Percentiles rank a stretch among this genome's conserved stretches.
phyloP scores from a whole-genome alignment of 2,797 vertebrate species.

The Columba guinea region DNA sequence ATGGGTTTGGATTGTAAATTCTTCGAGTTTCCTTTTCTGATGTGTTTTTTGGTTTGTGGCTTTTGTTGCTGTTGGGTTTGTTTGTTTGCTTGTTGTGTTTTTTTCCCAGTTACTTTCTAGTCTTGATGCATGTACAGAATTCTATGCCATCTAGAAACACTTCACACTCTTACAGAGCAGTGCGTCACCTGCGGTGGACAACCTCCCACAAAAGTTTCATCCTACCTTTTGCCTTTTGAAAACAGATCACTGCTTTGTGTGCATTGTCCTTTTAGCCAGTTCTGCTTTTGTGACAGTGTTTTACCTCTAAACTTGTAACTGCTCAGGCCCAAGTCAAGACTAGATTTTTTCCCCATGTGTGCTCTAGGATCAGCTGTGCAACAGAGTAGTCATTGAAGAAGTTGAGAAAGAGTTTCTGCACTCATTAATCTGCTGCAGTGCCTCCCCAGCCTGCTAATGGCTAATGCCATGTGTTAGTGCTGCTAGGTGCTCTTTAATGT shows the following conservation, averaged over 20 bases:
- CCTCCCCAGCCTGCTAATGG: background rate
- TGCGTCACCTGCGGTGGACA: background rate
- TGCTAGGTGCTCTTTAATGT: rapidly evolving
- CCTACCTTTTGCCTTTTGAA: background rate
- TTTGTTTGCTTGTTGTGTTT: too few relatives aligned
- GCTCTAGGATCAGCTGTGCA: background rate
- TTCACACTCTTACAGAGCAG: background rate
- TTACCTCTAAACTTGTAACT: background rate
- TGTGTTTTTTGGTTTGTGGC: too few relatives aligned
- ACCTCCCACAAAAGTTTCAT: background rate
- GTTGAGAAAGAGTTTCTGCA: background rate
- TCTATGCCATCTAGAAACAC: rapidly evolving
- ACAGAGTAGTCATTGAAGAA: background rate
- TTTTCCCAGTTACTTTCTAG: background rate
- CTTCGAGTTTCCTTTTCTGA: background rate
- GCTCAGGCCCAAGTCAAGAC: background rate
- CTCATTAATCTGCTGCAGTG: too few relatives aligned
- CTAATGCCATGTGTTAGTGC: rapidly evolving
- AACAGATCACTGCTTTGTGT: rapidly evolving
- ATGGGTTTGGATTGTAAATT: background rate
- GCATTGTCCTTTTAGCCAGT: rapidly evolving
- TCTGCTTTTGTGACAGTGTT: background rate
- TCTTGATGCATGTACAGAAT: background rate
- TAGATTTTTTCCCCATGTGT: rapidly evolving
- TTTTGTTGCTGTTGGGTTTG: too few relatives aligned